These are phyloP conservation scores for Panorpa germanica DNA, from an alignment of 2,888 invertebrate species.

Conservation along the genomic window DNA sequence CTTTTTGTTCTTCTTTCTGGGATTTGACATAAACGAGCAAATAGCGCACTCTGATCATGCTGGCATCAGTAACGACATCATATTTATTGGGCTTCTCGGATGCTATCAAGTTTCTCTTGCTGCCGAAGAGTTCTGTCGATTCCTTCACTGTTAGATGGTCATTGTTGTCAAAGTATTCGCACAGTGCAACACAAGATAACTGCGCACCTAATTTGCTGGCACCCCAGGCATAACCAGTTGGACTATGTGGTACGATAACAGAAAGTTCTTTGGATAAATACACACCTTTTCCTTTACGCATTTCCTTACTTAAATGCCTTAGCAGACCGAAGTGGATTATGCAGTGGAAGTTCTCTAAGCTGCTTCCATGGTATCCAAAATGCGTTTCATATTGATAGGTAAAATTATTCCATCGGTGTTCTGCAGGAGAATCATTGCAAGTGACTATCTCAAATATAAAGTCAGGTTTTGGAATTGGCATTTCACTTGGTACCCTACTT, in stretches of 20 bases:
- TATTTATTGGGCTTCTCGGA: constrained; percentile 46
- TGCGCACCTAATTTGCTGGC: constrained; percentile 54
- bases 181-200: constrained; percentile 57
- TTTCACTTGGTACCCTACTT: constrained; percentile 27
- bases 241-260: constrained; percentile 51
- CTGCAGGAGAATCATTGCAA: constrained; percentile 30
- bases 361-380: constrained; percentile 63
- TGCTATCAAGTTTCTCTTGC: too few relatives aligned
- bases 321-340: constrained; percentile 60
- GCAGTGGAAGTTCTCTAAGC: constrained; percentile 64
- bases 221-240: constrained; percentile 56
- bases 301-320: constrained; percentile 49
- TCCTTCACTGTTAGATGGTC: constrained; percentile 37
- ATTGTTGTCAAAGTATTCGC: constrained; percentile 59
- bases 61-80: constrained; percentile 57
- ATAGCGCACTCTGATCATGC: constrained; percentile 50
- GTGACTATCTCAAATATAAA: constrained; percentile 47
- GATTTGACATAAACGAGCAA: constrained; percentile 47
- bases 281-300: constrained; percentile 58
- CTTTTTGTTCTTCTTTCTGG: too few relatives aligned
- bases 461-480: constrained; percentile 32
- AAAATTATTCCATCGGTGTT: constrained; percentile 37
- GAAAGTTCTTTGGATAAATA: constrained; percentile 57
- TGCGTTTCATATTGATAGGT: constrained; percentile 34
- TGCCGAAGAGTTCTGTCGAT: too few relatives aligned